A percentile compares a stretch with the other conserved stretches of the same genome.
phyloP scores from a whole-genome alignment of 2,113 vertebrate genomes.

The Pollachius pollachius region DNA sequence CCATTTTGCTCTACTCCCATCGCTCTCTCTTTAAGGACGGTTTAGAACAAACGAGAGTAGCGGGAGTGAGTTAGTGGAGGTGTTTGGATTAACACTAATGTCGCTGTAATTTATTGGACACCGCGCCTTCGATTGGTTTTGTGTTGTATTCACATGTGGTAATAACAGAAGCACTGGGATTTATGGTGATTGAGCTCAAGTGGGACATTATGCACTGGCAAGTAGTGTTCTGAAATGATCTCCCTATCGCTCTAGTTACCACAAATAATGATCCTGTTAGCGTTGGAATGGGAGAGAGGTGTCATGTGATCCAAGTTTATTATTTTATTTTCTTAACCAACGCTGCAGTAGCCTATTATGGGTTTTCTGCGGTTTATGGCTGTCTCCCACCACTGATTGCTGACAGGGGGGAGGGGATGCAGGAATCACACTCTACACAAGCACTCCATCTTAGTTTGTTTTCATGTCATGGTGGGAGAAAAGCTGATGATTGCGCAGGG shows the following conservation, averaged over 20 bases:
- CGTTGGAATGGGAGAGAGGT: constrained; percentile 53
- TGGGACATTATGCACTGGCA: constrained; percentile 42
- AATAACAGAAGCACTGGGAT: constrained; percentile 29
- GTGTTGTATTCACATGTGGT: constrained; percentile 54
- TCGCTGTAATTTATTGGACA: constrained; percentile 35
- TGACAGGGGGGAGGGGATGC: constrained; percentile 39
- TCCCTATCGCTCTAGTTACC: constrained; percentile 52
- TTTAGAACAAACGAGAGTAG: background rate
- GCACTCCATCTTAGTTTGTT: constrained; percentile 65
- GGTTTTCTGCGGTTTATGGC: constrained; percentile 58
- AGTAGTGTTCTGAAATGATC: constrained; percentile 57
- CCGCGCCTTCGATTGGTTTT: constrained; percentile 45
- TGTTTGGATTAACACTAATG: constrained; percentile 39
- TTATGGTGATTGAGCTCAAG: constrained; percentile 48
- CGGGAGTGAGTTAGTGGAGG: constrained; percentile 7
- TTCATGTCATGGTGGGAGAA: constrained; percentile 61
- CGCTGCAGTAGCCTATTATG: constrained; percentile 58
- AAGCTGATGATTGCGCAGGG: constrained; percentile 57
- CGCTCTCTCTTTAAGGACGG: background rate
- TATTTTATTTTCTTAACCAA: constrained; percentile 40
- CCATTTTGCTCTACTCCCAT: background rate
- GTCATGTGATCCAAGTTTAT: constrained; percentile 30
- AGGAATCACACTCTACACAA: constrained; percentile 26
- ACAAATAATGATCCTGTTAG: constrained; percentile 69
- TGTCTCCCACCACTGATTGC: constrained; percentile 60